A percentile compares a stretch with the other conserved stretches of the same genome.
These are phyloP conservation scores for Sorex fumeus DNA, from an alignment of 2,113 vertebrate species.

Conservation along the genomic window DNA sequence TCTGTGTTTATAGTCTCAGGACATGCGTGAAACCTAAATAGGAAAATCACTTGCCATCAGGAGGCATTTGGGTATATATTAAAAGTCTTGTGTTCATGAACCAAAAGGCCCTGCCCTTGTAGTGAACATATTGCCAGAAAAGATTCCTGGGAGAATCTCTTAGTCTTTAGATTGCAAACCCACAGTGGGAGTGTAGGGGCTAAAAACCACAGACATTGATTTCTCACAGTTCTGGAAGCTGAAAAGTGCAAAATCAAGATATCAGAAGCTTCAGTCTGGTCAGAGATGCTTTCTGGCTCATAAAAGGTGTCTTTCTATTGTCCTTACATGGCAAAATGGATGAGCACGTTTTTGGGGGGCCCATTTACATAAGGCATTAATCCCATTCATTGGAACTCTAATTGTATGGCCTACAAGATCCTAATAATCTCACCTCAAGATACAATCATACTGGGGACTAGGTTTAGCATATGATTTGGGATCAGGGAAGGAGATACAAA, in stretches of 20 bases:
- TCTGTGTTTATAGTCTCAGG: neutral
- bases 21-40: neutral
- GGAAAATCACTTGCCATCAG: neutral
- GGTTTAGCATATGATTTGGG: neutral
- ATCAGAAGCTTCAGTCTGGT: neutral
- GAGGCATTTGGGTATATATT: neutral
- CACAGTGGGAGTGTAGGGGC: neutral
- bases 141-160: neutral
- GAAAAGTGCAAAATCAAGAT: neutral
- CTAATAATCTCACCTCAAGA: neutral
- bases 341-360: neutral
- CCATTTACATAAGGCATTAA: neutral
- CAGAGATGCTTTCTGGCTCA: neutral
- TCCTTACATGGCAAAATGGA: neutral
- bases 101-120: neutral
- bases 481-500: neutral
- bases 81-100: neutral
- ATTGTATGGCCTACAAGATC: neutral
- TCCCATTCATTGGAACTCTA: neutral
- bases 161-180: neutral
- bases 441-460: neutral
- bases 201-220: neutral
- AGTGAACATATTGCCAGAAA: neutral
- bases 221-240: neutral
- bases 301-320: neutral